Evolutionary conservation across 2,797 vertebrate genomes (phyloP).

Genomic region (Poecilia wingei): DNA sequence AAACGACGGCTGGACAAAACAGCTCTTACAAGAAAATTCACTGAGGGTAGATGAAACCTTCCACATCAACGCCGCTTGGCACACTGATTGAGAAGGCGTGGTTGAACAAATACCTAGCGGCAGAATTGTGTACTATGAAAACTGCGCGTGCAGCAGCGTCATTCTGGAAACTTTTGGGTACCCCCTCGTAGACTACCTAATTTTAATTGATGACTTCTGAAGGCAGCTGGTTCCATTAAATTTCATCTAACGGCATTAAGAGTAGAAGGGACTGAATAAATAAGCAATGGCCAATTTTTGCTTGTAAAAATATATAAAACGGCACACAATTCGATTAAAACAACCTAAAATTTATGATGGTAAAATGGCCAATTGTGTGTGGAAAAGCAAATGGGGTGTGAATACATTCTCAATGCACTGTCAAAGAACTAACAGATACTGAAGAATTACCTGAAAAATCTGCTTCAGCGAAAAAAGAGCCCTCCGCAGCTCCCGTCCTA

Average conservation of each 20-base stretch:
- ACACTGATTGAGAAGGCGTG: too few relatives aligned
- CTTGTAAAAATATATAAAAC: not conserved
- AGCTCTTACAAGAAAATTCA: too few relatives aligned
- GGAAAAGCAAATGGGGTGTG: not conserved
- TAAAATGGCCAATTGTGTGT: not conserved
- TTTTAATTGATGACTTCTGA: not conserved
- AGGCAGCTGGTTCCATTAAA: not conserved
- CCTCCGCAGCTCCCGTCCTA: constrained; percentile 91
- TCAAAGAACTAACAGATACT: constrained; percentile 7
- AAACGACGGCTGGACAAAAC: too few relatives aligned
- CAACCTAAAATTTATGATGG: not conserved
- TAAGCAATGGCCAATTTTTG: not conserved
- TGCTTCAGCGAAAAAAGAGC: constrained; percentile 98
- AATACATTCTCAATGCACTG: not conserved
- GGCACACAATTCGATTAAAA: not conserved
- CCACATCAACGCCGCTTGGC: too few relatives aligned
- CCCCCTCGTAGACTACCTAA: not conserved
- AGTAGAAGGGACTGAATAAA: not conserved
- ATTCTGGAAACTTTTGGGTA: too few relatives aligned
- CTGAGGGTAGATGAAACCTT: too few relatives aligned
- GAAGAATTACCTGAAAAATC: constrained; percentile 92
- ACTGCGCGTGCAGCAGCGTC: too few relatives aligned
- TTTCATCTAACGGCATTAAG: not conserved
- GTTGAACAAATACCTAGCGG: too few relatives aligned
- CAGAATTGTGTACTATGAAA: too few relatives aligned